Percentiles rank a stretch among this genome's conserved stretches.
phyloP scores from a whole-genome alignment of 2,888 invertebrate species.

The Caenorhabditis afra region DNA sequence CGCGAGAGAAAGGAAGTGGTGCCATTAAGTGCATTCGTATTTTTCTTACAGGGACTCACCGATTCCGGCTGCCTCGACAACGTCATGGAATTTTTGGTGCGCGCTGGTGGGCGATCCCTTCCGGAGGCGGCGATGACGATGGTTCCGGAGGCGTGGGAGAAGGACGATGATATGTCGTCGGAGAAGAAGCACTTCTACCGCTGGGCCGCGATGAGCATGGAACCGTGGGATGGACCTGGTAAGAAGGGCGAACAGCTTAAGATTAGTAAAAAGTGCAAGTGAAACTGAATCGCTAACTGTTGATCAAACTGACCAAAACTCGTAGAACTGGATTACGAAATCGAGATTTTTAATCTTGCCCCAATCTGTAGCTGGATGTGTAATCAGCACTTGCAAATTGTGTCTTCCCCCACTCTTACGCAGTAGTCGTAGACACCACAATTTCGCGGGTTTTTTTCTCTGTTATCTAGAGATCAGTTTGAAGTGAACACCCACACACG shows the following conservation, averaged over 20 bases:
- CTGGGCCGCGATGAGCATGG: conserved; percentile 97
- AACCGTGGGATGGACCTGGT: conserved; percentile 96
- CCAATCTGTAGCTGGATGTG: too few species aligned
- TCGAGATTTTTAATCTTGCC: too few species aligned
- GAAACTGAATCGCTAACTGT: background rate
- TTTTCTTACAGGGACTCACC: conserved; percentile 86
- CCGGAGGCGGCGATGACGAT: conserved; percentile 99
- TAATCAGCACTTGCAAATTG: too few species aligned
- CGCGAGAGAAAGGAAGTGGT: too few species aligned
- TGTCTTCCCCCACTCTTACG: background rate
- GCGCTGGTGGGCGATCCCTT: conserved; percentile 91
- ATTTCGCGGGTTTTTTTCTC: background rate
- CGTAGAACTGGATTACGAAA: too few species aligned
- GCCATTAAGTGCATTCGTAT: too few species aligned
- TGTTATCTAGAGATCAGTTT: conserved; percentile 4
- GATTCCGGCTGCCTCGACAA: conserved; percentile 98
- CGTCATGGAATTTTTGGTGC: conserved; percentile 95
- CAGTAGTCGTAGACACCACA: conserved; percentile 3
- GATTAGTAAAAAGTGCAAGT: conserved; percentile 16
- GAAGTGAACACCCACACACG: conserved; percentile 7
- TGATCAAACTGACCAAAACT: too few species aligned
- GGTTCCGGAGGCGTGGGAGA: conserved; percentile 84
- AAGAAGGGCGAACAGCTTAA: background rate
- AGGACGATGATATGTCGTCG: conserved; percentile 86
- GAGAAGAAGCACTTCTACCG: conserved; percentile 96